phyloP scores from a whole-genome alignment of 2,113 vertebrate genomes.

The Sinocyclocheilus anophthalmus region DNA sequence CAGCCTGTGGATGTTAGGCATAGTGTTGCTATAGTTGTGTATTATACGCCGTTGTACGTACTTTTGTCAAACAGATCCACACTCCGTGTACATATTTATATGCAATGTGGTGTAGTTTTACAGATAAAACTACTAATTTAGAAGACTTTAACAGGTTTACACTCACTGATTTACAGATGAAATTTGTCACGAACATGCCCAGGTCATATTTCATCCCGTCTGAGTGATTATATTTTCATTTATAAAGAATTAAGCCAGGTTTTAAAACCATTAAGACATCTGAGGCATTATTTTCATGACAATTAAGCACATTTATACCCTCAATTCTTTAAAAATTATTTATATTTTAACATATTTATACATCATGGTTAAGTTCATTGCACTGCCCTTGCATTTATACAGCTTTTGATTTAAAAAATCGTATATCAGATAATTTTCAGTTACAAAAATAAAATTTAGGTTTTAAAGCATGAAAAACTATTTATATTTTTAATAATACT shows the following conservation, averaged over 20 bases:
- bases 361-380: background rate
- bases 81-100: background rate
- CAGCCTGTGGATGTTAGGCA: background rate
- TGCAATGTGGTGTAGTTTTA: background rate
- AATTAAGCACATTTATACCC: no score
- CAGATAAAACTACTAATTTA: background rate
- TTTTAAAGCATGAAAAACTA: no score
- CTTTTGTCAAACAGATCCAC: background rate
- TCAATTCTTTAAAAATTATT: no score
- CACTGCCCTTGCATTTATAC: no score
- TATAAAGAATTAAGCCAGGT: background rate
- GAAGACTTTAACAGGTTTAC: background rate
- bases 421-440: no score
- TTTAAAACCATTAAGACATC: no score
- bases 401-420: no score
- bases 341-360: background rate
- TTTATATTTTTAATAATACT: no score
- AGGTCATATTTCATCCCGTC: background rate
- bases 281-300: no score
- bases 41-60: constrained; percentile 19
- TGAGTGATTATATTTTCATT: background rate
- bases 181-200: background rate
- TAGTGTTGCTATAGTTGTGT: constrained; percentile 18
- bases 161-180: background rate
- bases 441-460: no score